phyloP scores from a whole-genome alignment of 2,888 invertebrate genomes.

The Caenorhabditis imperialis region DNA sequence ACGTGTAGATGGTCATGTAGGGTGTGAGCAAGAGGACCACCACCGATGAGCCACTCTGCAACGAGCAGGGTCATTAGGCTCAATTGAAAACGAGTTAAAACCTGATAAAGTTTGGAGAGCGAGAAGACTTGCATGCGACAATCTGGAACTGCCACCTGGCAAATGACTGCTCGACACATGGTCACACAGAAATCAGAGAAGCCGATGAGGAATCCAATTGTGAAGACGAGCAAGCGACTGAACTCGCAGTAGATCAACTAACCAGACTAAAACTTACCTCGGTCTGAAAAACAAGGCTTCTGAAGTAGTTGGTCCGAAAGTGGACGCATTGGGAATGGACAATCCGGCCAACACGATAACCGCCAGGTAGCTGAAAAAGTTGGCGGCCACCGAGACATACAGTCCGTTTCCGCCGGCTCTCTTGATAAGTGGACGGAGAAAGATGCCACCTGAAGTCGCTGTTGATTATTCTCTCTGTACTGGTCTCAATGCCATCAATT shows the following conservation, averaged over 20 bases:
- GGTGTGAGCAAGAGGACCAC: constrained; percentile 58
- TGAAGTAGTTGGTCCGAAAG: constrained; percentile 54
- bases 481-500: too few relatives aligned
- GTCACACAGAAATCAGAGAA: constrained; percentile 62
- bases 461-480: too few relatives aligned
- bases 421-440: constrained; percentile 59
- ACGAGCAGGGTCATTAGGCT: too few relatives aligned
- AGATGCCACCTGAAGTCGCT: constrained; percentile 61
- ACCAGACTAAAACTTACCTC: constrained; percentile 34
- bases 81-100: background rate
- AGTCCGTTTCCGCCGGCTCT: constrained; percentile 53
- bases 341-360: constrained; percentile 47
- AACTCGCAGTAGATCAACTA: background rate
- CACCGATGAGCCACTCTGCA: constrained; percentile 59
- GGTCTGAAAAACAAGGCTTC: constrained; percentile 53
- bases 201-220: constrained; percentile 61
- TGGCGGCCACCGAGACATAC: constrained; percentile 45
- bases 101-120: constrained; percentile 65
- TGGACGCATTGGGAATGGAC: constrained; percentile 57
- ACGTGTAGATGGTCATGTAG: constrained; percentile 57
- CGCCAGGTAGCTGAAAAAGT: constrained; percentile 49
- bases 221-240: constrained; percentile 50
- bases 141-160: constrained; percentile 61
- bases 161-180: constrained; percentile 64
- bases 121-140: constrained; percentile 63